A percentile compares a stretch with the other conserved stretches of the same genome.
Evolutionary conservation across 2,888 invertebrate species (phyloP).

Genomic region (Cerceris ruficornis): DNA sequence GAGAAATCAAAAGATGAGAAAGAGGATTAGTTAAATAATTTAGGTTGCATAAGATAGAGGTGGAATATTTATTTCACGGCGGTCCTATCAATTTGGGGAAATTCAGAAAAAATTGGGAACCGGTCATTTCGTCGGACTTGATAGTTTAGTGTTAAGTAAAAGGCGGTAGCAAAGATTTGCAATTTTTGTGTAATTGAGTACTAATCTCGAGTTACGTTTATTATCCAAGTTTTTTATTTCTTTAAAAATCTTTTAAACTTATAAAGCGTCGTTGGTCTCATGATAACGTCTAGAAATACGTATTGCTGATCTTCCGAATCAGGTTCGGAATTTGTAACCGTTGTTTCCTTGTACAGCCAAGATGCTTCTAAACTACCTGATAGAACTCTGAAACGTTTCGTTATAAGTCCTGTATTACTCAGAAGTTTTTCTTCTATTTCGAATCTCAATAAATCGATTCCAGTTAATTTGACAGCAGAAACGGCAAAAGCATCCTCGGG

Average conservation of each 20-base stretch:
- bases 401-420: slow-evolving; percentile 82
- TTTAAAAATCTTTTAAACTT: slow-evolving; percentile 83
- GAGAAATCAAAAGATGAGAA: no score
- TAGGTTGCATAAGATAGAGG: no score
- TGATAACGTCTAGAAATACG: slow-evolving; percentile 84
- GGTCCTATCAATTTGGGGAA: no score
- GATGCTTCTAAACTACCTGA: slow-evolving; percentile 84
- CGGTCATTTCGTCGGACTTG: no score
- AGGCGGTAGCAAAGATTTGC: no score
- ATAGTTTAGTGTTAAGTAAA: no score
- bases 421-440: slow-evolving; percentile 83
- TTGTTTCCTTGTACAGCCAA: slow-evolving; percentile 87
- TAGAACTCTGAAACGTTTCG: slow-evolving; percentile 84
- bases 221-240: slow-evolving; percentile 51
- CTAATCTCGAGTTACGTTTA: no score
- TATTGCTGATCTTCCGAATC: slow-evolving; percentile 83
- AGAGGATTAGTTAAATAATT: no score
- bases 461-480: slow-evolving; percentile 82
- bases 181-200: no score
- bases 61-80: no score
- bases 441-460: slow-evolving; percentile 81
- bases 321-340: slow-evolving; percentile 83
- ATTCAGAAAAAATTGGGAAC: no score
- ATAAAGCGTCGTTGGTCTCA: slow-evolving; percentile 83
- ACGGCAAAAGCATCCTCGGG: slow-evolving; percentile 79